A percentile compares a stretch with the other conserved stretches of the same genome.
Evolutionary conservation across 2,113 vertebrate genomes (phyloP).

Genomic region (Porphyrio hochstetteri): DNA sequence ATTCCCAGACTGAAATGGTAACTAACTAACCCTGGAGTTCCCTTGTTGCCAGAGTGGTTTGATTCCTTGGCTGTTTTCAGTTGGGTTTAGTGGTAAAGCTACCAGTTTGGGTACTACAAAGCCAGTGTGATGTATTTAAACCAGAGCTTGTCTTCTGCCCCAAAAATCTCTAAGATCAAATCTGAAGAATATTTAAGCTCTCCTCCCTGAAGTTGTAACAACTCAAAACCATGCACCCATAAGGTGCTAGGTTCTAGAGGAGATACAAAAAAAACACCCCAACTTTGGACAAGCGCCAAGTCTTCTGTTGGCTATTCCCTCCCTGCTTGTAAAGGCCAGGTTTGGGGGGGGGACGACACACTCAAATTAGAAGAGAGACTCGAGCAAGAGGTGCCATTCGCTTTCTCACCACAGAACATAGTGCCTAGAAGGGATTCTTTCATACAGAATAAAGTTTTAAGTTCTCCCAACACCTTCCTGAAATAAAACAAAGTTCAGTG

Average conservation of each 20-base stretch:
- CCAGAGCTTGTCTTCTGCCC: background rate
- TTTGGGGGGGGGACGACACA: background rate
- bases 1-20: background rate
- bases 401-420: background rate
- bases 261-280: background rate
- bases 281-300: rapidly evolving
- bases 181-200: background rate
- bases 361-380: background rate
- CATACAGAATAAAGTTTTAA: background rate
- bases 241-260: background rate
- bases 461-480: background rate
- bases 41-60: too few species aligned
- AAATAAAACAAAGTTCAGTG: background rate
- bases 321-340: background rate
- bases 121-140: background rate
- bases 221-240: background rate
- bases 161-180: background rate
- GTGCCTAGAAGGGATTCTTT: background rate
- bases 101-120: background rate
- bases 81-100: background rate
- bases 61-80: background rate
- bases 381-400: background rate
- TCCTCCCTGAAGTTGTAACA: rapidly evolving
- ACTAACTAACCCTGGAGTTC: background rate
- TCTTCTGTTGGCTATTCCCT: background rate